Evolutionary conservation across 2,888 invertebrate species (phyloP).

Genomic region (Drosophila kanekoi): DNA sequence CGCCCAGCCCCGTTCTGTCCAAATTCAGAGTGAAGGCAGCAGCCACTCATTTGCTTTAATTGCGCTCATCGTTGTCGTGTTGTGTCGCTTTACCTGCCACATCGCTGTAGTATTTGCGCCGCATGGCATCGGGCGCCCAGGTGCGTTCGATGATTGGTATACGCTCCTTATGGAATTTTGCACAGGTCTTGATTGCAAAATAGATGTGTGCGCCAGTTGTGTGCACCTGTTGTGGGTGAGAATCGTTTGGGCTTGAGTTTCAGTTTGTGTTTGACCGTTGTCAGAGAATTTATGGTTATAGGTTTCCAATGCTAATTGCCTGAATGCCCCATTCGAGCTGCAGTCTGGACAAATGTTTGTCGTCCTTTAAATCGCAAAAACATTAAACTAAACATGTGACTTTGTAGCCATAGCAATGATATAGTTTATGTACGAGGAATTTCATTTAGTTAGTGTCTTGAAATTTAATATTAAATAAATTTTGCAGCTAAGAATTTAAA

Average conservation of each 20-base stretch:
- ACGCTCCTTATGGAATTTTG: constrained; percentile 92
- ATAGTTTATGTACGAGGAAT: background rate
- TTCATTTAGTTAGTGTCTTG: constrained; percentile 8
- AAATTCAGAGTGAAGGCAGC: background rate
- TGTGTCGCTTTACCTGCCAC: constrained; percentile 86
- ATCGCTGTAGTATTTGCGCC: constrained; percentile 94
- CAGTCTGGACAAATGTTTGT: constrained; percentile 18
- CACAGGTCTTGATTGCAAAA: constrained; percentile 96
- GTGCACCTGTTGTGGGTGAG: constrained; percentile 57
- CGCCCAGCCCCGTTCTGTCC: background rate
- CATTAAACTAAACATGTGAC: background rate
- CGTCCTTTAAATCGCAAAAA: constrained; percentile 12
- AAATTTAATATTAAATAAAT: background rate
- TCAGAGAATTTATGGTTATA: constrained; percentile 68
- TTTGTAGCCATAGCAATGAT: background rate
- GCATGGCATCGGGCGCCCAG: constrained; percentile 91
- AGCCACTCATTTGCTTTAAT: constrained; percentile 64
- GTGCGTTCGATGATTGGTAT: constrained; percentile 92
- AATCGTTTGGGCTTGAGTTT: constrained; percentile 19
- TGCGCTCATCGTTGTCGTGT: constrained; percentile 63
- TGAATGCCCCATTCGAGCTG: constrained; percentile 4
- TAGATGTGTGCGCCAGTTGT: constrained; percentile 76
- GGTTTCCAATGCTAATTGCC: constrained; percentile 68
- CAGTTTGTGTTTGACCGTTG: constrained; percentile 40
- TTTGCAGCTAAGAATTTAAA: background rate